Conservation (phyloP, 1,140 invertebrate genomes). For the Danaus plexippus region DNA sequence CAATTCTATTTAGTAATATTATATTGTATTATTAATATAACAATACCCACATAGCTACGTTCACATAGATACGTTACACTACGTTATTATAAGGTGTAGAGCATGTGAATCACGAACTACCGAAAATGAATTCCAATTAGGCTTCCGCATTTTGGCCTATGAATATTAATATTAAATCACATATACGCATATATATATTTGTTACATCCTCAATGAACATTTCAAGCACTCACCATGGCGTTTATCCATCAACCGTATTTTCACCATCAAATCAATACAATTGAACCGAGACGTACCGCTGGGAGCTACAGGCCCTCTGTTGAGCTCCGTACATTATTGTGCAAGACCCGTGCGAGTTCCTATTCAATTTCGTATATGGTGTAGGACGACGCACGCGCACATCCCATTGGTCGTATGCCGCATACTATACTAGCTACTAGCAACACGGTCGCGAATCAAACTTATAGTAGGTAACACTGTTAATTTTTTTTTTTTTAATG, state of each 20-base stretch:
- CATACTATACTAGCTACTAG: too few species aligned
- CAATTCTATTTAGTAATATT: too few species aligned
- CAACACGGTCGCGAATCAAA: conserved; percentile 37
- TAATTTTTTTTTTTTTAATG: not conserved
- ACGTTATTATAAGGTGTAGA: too few species aligned
- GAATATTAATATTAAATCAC: conserved; percentile 9
- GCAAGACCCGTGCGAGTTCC: conserved; percentile 57
- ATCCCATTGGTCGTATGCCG: conserved; percentile 43
- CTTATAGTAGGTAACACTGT: conserved; percentile 15
- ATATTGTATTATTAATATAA: too few species aligned
- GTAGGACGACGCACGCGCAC: conserved; percentile 46
- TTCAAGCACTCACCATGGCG: conserved; percentile 26
- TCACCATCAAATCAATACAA: conserved; percentile 26
- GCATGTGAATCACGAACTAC: not conserved
- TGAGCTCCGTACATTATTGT: conserved; percentile 50
- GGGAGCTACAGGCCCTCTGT: conserved; percentile 37
- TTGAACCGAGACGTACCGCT: conserved; percentile 22
- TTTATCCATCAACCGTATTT: conserved; percentile 34
- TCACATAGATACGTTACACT: too few species aligned
- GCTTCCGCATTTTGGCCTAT: conserved; percentile 8
- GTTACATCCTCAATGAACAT: conserved; percentile 1
- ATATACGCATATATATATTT: too few species aligned
- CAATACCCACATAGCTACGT: too few species aligned
- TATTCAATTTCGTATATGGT: conserved; percentile 69
- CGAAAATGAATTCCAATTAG: conserved; percentile 6